Percentiles rank a stretch among this genome's conserved stretches.
phyloP scores from a whole-genome alignment of 1,140 invertebrate species.

The Pseudomyrmex cubaensis region DNA sequence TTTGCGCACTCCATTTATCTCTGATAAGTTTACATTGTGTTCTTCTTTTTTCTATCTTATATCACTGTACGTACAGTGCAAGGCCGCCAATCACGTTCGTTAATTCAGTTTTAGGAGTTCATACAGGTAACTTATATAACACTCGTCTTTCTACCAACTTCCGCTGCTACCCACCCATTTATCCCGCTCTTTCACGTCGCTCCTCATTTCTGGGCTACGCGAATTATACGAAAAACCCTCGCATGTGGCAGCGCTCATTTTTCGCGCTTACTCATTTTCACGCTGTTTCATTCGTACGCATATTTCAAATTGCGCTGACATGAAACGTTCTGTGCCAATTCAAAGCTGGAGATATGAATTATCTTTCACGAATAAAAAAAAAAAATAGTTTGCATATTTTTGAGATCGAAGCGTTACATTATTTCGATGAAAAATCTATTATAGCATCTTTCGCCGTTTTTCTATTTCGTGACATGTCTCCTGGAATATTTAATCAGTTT shows the following conservation, averaged over 20 bases:
- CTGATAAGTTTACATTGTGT: neutral
- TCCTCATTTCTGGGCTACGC: neutral
- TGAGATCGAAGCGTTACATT: neutral
- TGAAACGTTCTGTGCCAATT: neutral
- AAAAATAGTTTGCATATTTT: neutral
- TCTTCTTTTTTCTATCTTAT: neutral
- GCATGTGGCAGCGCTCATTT: constrained; percentile 23
- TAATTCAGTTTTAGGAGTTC: neutral
- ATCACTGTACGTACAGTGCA: neutral
- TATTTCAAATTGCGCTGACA: constrained; percentile 2
- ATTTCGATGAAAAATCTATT: neutral
- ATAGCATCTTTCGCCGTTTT: neutral
- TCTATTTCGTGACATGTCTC: neutral
- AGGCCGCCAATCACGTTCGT: neutral
- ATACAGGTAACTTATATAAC: constrained; percentile 4
- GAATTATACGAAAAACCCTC: constrained; percentile 35
- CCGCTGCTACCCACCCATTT: constrained; percentile 20
- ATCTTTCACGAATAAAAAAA: too few relatives aligned
- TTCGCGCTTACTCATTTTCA: constrained; percentile 36
- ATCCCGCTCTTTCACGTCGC: constrained; percentile 22
- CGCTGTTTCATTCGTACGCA: constrained; percentile 1
- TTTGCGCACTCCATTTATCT: neutral
- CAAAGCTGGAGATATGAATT: neutral
- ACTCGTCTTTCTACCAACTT: neutral
- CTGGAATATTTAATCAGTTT: neutral